A percentile compares a stretch with the other conserved stretches of the same genome.
Conservation (phyloP, 2,113 vertebrate genomes). For the Hystrix brachyura region DNA sequence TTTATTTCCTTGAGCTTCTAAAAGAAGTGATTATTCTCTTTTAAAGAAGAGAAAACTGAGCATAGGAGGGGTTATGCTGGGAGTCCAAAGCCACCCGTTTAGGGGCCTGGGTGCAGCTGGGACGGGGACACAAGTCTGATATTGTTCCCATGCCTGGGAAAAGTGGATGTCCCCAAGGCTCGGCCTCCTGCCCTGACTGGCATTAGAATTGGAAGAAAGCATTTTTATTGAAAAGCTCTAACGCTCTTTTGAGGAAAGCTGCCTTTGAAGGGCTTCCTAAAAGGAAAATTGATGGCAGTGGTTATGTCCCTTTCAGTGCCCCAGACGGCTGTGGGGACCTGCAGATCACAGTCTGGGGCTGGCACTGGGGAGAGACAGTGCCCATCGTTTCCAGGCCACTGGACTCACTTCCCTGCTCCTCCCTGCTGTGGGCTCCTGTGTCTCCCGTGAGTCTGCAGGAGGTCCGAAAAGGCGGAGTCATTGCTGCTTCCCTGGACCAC, state of each 20-base stretch:
- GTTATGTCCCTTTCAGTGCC: background rate
- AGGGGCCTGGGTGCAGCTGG: background rate
- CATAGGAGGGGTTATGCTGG: background rate
- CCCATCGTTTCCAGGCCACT: background rate
- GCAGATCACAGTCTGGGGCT: accelerated
- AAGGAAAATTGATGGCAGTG: constrained; percentile 17
- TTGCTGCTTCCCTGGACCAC: accelerated
- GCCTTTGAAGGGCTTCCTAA: constrained; percentile 5
- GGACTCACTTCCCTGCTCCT: too few relatives aligned
- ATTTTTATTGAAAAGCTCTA: constrained; percentile 33
- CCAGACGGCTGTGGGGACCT: constrained; percentile 34
- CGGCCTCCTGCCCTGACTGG: background rate
- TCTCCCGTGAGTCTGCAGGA: background rate
- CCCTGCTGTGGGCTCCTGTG: background rate
- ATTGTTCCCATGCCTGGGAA: background rate
- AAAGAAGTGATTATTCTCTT: background rate
- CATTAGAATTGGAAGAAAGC: constrained; percentile 38
- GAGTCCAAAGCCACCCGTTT: background rate
- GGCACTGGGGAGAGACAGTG: background rate
- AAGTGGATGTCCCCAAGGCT: background rate
- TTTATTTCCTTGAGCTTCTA: background rate
- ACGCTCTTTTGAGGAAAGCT: background rate
- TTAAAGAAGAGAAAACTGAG: background rate
- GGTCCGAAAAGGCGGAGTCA: background rate
- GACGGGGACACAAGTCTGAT: background rate